A percentile compares a stretch with the other conserved stretches of the same genome.
Conservation (phyloP, 1,140 invertebrate genomes). For the Cydia amplana region DNA sequence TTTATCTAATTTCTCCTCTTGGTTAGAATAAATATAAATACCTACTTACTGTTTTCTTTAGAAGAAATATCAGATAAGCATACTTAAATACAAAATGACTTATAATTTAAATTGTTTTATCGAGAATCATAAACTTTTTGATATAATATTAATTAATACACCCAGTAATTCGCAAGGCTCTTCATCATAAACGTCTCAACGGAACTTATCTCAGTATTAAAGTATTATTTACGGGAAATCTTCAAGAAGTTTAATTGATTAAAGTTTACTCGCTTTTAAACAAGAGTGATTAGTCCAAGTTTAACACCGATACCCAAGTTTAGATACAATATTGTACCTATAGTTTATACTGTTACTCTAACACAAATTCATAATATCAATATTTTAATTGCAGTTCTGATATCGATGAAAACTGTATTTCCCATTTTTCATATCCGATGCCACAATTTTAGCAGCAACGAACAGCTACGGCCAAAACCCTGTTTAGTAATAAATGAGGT, state of each 20-base stretch:
- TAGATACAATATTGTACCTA: background rate
- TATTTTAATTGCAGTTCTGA: no score
- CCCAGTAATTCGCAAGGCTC: conserved; percentile 14
- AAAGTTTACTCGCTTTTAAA: conserved; percentile 30
- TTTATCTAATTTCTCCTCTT: no score
- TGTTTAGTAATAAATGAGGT: conserved; percentile 26
- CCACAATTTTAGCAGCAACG: background rate
- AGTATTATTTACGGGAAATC: conserved; percentile 33
- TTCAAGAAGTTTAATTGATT: conserved; percentile 24
- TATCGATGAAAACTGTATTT: background rate
- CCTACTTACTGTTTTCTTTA: no score
- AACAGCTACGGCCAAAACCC: background rate
- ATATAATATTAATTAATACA: conserved; percentile 17
- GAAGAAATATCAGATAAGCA: no score
- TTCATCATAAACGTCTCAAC: conserved; percentile 26
- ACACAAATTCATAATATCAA: background rate
- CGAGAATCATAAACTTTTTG: background rate
- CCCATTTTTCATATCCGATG: background rate
- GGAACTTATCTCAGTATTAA: conserved; percentile 29
- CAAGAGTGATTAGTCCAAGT: conserved; percentile 28
- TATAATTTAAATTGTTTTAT: background rate
- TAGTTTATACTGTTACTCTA: background rate
- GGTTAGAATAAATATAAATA: no score
- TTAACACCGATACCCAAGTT: conserved; percentile 5
- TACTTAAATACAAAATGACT: no score